Percentiles rank a stretch among this genome's conserved stretches.
Evolutionary conservation across 92 coral and sea anemone species (phyloP).

Genomic region (Siderastrea siderea): DNA sequence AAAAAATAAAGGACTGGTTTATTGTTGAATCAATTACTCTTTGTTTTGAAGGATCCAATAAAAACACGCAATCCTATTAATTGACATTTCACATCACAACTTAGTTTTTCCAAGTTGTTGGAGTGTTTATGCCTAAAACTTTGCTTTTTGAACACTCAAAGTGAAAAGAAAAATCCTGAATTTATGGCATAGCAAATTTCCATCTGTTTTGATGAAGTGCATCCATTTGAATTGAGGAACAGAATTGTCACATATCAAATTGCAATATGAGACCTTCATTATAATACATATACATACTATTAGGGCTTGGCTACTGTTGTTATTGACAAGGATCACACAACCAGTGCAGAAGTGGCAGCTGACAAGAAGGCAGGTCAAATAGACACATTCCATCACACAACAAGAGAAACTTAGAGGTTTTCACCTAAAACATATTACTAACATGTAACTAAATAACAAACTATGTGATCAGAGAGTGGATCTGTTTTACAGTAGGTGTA

Average conservation of each 20-base stretch:
- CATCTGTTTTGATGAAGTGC: constrained; percentile 8
- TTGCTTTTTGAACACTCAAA: background rate
- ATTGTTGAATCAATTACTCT: constrained; percentile 32
- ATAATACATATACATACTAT: background rate
- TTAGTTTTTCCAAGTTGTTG: constrained; percentile 11
- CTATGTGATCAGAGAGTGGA: background rate
- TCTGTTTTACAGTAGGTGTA: background rate
- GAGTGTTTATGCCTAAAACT: background rate
- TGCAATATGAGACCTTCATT: constrained; percentile 9
- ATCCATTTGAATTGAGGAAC: constrained; percentile 14
- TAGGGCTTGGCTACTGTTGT: background rate
- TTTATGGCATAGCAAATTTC: background rate
- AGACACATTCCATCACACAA: constrained; percentile 34
- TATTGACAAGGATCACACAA: constrained; percentile 16
- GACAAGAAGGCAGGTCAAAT: constrained; percentile 16
- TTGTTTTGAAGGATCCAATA: constrained; percentile 30
- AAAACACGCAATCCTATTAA: constrained; percentile 2
- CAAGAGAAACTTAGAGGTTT: background rate
- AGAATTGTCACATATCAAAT: constrained; percentile 25
- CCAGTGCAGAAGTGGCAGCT: background rate
- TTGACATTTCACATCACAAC: constrained; percentile 23
- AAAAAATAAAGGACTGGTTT: constrained; percentile 2
- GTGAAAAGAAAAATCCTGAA: background rate
- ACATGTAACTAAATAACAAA: background rate
- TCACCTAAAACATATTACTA: background rate